phyloP scores from a whole-genome alignment of 2,113 vertebrate species.

The Vulpes lagopus region DNA sequence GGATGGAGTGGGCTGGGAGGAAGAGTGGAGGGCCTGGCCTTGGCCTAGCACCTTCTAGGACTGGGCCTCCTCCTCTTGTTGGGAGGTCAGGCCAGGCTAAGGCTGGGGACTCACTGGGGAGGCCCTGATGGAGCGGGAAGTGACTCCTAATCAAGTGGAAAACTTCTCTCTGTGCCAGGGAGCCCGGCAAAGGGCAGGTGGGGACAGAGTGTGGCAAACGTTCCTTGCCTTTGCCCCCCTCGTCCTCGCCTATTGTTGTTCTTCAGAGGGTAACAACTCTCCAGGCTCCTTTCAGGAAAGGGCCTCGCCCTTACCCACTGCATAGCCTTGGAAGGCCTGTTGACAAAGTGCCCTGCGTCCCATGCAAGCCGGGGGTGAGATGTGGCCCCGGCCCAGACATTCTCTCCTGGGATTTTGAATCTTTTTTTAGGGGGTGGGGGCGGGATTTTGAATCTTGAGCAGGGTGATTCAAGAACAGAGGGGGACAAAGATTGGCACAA shows the following conservation, averaged over 20 bases:
- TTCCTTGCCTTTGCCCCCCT: background rate
- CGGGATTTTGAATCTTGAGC: background rate
- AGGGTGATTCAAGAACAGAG: background rate
- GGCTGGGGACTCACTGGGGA: background rate
- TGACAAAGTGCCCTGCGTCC: background rate
- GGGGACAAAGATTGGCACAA: too few species aligned
- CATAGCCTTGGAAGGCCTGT: background rate
- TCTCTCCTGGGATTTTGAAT: background rate
- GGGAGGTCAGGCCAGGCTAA: background rate
- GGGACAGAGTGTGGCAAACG: background rate
- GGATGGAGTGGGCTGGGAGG: background rate
- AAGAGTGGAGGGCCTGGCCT: background rate
- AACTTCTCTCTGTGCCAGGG: background rate
- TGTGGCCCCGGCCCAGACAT: too few species aligned
- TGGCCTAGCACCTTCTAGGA: background rate
- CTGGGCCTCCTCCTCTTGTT: rapidly evolving
- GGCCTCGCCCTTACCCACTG: background rate
- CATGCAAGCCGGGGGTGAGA: background rate
- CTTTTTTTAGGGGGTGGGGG: background rate
- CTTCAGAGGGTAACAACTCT: background rate
- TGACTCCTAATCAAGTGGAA: background rate
- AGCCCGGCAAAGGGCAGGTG: background rate
- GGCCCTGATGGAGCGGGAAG: too few species aligned
- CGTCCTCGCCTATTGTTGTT: background rate
- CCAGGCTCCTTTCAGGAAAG: background rate